Evolutionary conservation across 2,888 invertebrate genomes (phyloP), one percentile per base, ranked within the genome.

Genomic region (Lissocephala sabroskyi): DNA sequence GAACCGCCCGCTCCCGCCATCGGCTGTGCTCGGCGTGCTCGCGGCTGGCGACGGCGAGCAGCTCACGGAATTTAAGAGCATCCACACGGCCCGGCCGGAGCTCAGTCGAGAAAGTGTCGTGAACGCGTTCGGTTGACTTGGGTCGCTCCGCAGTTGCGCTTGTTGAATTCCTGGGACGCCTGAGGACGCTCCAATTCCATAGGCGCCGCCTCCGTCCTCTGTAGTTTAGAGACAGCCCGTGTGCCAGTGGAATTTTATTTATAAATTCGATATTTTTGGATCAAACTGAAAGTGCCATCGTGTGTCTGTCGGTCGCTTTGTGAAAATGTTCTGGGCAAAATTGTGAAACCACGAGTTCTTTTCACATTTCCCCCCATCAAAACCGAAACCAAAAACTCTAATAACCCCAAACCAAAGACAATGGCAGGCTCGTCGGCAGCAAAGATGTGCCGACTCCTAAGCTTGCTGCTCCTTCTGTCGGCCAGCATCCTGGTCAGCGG

Each of bases 181-280:
- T 60, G 59, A 64, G 64, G 62, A 59, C 45, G 51, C 30, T 28
- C 40, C 40, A 56, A 48, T 65, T 65, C 65, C 65, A 65, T 51
- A 45, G 40, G 23, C 23, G 23, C 7, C 23, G 4, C 3, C 3
- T 3, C n/a, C n/a, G 9, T 63, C 36, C 41, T 19, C 42, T 49
- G 37, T 40, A 33, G 14, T 39, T 40, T 46, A n/a, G 44, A 49
- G 44, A 26, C 36, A 43, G 36, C 44, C 42, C 45, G 11, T 61
- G 49, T 56, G 57, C 9, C 32, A 41, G 30, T 48, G 45, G 47
- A 42, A 56, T 53, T 67, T 78, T 81, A 82, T 81, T 81, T 81
- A 61, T 81, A 81, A 79, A 77, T 59, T 45, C 56, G 56, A 65
- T 79, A 79, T 78, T 78, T 78, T 78, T 78, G 77, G 77, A 78